Base-by-base conservation (phyloP, 2,888 invertebrate genomes). In the Apotomis betuletana region DNA sequence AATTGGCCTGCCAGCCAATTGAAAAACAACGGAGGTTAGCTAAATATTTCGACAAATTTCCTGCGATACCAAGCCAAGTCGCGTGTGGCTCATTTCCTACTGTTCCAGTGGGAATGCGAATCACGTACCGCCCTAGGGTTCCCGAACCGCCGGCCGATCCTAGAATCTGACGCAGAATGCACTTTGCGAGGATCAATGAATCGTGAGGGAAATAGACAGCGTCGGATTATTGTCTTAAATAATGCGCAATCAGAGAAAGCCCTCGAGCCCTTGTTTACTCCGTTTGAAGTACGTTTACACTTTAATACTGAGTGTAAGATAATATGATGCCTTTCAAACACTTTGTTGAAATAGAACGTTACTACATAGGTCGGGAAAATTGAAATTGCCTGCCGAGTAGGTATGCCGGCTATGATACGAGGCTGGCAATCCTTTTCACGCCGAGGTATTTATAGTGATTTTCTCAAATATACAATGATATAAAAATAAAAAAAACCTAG, bases 11-110 rank as follows among this genome's bases (percentile, higher is more conserved):
- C 74, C 77, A 79, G 83, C 81, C 80, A 82, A 82, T 83, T 81
- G 82, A 85, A 84, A 70, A 81, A n/a, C n/a, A 81, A 79, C 83
- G 77, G 80, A 81, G 78, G 75, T 79, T 79, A 81, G 81, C 79
- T 77, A 83, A 83, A 82, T 81, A 79, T 83, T 81, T 87, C 84
- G 84, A 84, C 83, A 85, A 82, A 79, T 81, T 81, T 82, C 79
- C 81, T 74, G 58, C 75, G 76, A 70, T 76, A 77, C 75, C 69
- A 75, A 74, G 72, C 76, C 78, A 76, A 78, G 75, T 74, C 77
- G 76, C 77, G 76, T 76, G 77, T 79, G 77, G 77, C 81, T 80
- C 77, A 77, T 79, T 80, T 78, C 77, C 78, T 76, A 77, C 78
- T 78, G 79, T 81, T 80, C 84, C 81, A 76, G 70, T 75, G 76